A percentile compares a stretch with the other conserved stretches of the same genome.
These are phyloP conservation scores for Heliornis fulica DNA, from an alignment of 2,113 vertebrate species.

Conservation along the genomic window DNA sequence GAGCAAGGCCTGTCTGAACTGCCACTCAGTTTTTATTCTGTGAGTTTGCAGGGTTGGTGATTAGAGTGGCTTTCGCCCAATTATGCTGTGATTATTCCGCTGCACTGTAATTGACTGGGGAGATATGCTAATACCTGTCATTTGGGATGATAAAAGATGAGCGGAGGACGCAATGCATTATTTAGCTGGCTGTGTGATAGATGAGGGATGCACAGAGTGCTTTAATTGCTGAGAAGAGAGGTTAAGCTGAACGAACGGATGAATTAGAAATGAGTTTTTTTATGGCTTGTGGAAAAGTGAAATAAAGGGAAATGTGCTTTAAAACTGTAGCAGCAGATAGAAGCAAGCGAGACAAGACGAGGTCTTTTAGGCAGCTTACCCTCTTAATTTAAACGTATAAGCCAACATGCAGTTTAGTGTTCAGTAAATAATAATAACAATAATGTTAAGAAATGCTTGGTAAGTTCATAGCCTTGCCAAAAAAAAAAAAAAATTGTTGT, in stretches of 20 bases:
- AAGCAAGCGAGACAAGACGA: constrained; percentile 57
- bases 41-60: constrained; percentile 93
- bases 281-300: constrained; percentile 82
- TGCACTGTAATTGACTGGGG: constrained; percentile 99
- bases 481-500: background rate
- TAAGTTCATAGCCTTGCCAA: constrained; percentile 21
- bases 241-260: constrained; percentile 98
- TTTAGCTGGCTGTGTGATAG: constrained; percentile 98
- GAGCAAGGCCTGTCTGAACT: constrained; percentile 90
- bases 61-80: constrained; percentile 98
- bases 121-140: constrained; percentile 99
- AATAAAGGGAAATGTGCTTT: constrained; percentile 84
- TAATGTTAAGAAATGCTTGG: background rate
- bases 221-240: constrained; percentile 99
- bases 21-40: constrained; percentile 83
- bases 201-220: constrained; percentile 96
- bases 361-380: constrained; percentile 62
- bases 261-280: constrained; percentile 97
- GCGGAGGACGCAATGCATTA: constrained; percentile 97
- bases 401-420: constrained; percentile 31
- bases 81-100: constrained; percentile 98
- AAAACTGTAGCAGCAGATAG: constrained; percentile 75
- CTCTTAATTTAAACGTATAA: constrained; percentile 62
- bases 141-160: constrained; percentile 99
- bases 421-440: constrained; percentile 61